phyloP scores from a whole-genome alignment of 2,888 invertebrate species.

The Amaurobius ferox region DNA sequence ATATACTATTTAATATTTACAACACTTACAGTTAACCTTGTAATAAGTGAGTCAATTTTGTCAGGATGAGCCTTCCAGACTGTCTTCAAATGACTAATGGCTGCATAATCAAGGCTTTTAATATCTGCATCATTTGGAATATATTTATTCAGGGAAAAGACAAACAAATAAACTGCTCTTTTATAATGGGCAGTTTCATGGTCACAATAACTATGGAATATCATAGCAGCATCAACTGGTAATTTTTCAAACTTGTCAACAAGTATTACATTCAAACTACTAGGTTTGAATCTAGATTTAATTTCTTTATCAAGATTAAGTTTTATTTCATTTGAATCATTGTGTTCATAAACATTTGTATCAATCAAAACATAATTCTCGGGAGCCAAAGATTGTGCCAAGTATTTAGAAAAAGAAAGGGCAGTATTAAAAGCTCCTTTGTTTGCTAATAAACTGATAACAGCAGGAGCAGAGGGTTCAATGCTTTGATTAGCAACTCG shows the following conservation, averaged over 20 bases:
- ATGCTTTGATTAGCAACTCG: background rate
- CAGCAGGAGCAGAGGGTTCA: constrained; percentile 34
- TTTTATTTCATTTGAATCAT: background rate
- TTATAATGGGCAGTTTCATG: constrained; percentile 52
- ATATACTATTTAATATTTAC: background rate
- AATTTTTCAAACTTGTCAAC: constrained; percentile 34
- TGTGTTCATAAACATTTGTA: background rate
- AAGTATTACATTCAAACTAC: background rate
- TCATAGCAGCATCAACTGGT: constrained; percentile 31
- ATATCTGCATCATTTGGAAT: background rate
- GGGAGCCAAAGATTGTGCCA: constrained; percentile 4
- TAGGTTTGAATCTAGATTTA: background rate
- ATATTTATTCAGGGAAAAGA: background rate
- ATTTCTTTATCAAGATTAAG: constrained; percentile 23
- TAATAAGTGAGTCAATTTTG: constrained; percentile 29
- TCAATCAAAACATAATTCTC: background rate
- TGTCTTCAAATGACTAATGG: background rate
- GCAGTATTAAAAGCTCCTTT: constrained; percentile 1
- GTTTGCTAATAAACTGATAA: constrained; percentile 24
- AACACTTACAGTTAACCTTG: constrained; percentile 35
- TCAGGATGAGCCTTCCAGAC: constrained; percentile 11
- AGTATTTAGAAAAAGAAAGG: background rate
- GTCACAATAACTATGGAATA: constrained; percentile 53
- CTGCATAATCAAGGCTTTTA: constrained; percentile 11
- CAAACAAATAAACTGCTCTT: constrained; percentile 32